Evolutionary conservation across 1,140 invertebrate genomes (phyloP), one percentile per base, ranked within the genome.

Genomic region (Gerris buenoi): DNA sequence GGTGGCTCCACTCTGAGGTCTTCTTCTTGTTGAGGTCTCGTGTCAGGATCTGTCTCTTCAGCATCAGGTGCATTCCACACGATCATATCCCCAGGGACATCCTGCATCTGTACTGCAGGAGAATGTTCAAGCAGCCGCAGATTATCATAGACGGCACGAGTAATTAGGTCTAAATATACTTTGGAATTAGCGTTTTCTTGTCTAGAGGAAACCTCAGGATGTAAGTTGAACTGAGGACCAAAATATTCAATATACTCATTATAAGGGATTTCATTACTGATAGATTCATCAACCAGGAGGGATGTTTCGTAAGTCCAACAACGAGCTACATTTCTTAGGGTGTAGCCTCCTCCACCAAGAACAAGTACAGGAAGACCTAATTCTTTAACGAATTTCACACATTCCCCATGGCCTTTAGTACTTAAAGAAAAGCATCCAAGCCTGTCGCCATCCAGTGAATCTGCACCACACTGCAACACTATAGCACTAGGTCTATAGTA

Each of bases 221-320:
- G 91, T 2, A 98, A 77, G 1, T 89, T 91, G 73, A 96, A 97
- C 76, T 98, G 94, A 0, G 95, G 94, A 25, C 90, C 91, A 76
- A 98, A 98, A 74, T 94, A 97, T 74, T 97, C 93, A 33, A 95
- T 83, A 75, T 97, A 98, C 76, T 97, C 93, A 10, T 88, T 93
- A 72, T 93, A 92, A 0, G 94, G 94, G 27, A 97, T 78, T 74
- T 97, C 93, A 74, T 95, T 94, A 46, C 87, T 89, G 27, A 98
- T 95, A 59, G 87, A 85, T 74, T 95, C 89, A 73, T 96, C 93
- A 0, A 95, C 84, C 0, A 97, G 79, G 1, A 99, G 79, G 0
- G 95, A 96, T 0, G 97, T 99, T 79, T 99, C 97, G 72, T 98
- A 97, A 0, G 97, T 97, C 97, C 97, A 99, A 76, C 95, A 98